Evolutionary conservation across 2,113 vertebrate genomes (phyloP).

Genomic region (Sminthopsis crassicaudata): DNA sequence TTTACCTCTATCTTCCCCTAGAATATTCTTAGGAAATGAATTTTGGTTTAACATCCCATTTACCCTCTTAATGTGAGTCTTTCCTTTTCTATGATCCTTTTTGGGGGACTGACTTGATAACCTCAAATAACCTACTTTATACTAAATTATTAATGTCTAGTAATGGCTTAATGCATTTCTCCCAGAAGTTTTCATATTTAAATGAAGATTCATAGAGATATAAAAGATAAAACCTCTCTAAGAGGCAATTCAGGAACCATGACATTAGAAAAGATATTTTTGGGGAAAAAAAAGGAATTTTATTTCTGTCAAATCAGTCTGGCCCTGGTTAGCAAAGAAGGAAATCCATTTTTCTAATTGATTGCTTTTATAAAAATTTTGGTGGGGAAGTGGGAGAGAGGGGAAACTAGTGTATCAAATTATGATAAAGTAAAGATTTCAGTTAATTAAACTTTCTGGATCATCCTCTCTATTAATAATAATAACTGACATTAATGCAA

Average conservation of each 20-base stretch:
- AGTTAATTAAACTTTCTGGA: background rate
- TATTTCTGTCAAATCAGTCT: background rate
- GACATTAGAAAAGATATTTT: background rate
- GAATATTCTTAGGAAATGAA: background rate
- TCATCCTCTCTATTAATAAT: background rate
- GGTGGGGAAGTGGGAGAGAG: background rate
- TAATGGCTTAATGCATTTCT: background rate
- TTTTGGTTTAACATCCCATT: background rate
- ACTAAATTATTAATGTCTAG: background rate
- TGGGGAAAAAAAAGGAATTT: background rate
- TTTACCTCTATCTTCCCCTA: background rate
- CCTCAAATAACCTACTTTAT: background rate
- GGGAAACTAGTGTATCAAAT: background rate
- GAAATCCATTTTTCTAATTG: background rate
- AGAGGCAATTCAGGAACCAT: background rate
- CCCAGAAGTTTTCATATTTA: background rate
- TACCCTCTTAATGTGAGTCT: background rate
- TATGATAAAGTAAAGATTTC: background rate
- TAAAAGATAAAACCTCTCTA: background rate
- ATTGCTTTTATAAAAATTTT: background rate
- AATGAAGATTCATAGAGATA: background rate
- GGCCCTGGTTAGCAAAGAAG: background rate
- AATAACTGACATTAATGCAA: background rate
- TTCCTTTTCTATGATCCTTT: background rate
- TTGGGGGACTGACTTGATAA: background rate